These are phyloP conservation scores for Huso huso DNA, from an alignment of 2,797 vertebrate genomes.

Conservation along the genomic window DNA sequence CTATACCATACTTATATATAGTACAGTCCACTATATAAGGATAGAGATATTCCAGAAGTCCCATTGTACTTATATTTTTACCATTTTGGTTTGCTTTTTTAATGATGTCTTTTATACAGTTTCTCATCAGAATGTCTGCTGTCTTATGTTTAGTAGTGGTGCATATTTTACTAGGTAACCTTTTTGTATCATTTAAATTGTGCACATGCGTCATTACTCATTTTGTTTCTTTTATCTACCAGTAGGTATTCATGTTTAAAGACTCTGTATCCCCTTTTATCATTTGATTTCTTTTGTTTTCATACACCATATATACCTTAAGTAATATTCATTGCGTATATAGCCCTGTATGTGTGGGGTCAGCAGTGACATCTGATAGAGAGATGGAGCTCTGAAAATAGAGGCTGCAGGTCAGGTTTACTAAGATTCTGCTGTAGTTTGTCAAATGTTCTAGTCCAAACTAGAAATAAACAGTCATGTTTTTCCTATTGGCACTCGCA, in stretches of 20 bases:
- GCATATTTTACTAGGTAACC: neutral
- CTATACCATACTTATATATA: too few relatives aligned
- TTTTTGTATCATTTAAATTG: too few relatives aligned
- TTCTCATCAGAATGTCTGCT: slow-evolving; percentile 23
- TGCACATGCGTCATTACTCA: slow-evolving; percentile 20
- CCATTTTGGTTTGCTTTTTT: slow-evolving; percentile 11
- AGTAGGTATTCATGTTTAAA: slow-evolving; percentile 32
- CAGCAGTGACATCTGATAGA: slow-evolving; percentile 45
- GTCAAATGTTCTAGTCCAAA: too few relatives aligned
- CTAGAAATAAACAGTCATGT: too few relatives aligned
- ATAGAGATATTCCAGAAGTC: too few relatives aligned
- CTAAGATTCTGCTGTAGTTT: too few relatives aligned
- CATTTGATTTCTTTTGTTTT: slow-evolving; percentile 9
- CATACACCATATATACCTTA: neutral
- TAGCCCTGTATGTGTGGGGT: too few relatives aligned
- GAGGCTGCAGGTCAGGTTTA: too few relatives aligned
- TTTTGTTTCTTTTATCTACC: slow-evolving; percentile 24
- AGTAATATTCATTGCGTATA: too few relatives aligned
- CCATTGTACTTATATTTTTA: slow-evolving; percentile 17
- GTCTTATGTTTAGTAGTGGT: slow-evolving; percentile 28
- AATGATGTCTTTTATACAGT: slow-evolving; percentile 25
- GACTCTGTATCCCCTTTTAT: slow-evolving; percentile 24
- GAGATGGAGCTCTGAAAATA: slow-evolving; percentile 17
- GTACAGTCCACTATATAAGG: too few relatives aligned
- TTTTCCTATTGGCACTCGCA: too few relatives aligned